A percentile compares a stretch with the other conserved stretches of the same genome.
Conservation (phyloP, 2,888 invertebrate genomes). For the Lysandra coridon region DNA sequence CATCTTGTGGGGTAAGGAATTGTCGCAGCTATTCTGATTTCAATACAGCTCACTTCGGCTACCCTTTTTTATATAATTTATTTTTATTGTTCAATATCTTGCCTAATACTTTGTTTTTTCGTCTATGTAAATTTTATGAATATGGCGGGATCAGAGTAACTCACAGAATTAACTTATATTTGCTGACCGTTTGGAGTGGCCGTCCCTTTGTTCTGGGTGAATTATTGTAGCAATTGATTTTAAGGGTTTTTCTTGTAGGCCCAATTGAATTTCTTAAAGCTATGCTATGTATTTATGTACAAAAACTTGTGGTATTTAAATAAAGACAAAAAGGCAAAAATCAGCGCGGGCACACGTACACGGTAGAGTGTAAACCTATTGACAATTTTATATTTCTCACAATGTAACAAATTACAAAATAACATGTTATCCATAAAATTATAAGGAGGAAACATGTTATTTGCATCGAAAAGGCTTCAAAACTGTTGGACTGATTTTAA, state of each 20-base stretch:
- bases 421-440: no score
- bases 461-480: no score
- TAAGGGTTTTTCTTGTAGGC: background rate
- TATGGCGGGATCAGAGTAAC: conserved; percentile 17
- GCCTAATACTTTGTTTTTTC: conserved; percentile 25
- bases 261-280: no score
- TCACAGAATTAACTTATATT: conserved; percentile 7
- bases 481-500: no score
- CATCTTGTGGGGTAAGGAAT: conserved; percentile 36
- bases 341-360: no score
- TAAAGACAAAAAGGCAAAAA: no score
- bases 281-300: no score
- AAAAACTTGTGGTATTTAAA: no score
- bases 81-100: conserved; percentile 35
- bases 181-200: conserved; percentile 5
- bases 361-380: no score
- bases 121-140: conserved; percentile 21
- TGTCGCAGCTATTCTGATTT: conserved; percentile 46
- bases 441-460: no score
- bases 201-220: background rate
- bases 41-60: conserved; percentile 36
- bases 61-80: conserved; percentile 37
- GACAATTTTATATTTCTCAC: no score
- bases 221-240: background rate
- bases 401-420: no score